Evolutionary conservation across 2,113 vertebrate genomes (phyloP), one percentile per base, ranked within the genome.

Genomic region (Tenebrosternarchus preto): DNA sequence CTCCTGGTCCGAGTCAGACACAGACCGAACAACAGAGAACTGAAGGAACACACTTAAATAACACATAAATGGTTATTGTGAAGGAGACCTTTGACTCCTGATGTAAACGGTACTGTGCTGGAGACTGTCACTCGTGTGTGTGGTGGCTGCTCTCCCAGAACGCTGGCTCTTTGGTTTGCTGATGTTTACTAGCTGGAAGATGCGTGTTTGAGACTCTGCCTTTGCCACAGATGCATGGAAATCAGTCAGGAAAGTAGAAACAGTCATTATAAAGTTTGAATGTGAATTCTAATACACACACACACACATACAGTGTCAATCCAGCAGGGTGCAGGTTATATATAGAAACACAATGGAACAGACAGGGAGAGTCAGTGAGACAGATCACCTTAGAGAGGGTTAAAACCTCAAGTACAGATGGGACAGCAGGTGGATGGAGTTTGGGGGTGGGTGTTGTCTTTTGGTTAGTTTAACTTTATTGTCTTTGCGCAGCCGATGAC

Each of bases 401-500:
- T 68, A 68, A 68, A 36, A 39, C 39, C 6, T 9, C 20, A 20
- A 39, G n/a, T n/a, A n/a, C n/a, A n/a, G n/a, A 36, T 17, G 33
- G 29, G 31, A 31, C 33, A 19, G 64, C 64, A 68, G 64, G 19
- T 20, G n/a, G 33, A 31, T 68, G 64, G 16, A 16, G 7, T 66
- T 33, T 31, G 63, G 64, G n/a, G 64, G 64, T 68, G 33, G 5
- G 31, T 39, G 19, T 19, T 39, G 9, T n/a, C 20, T 68, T 31
- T 33, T 39, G 3, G 39, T 68, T 68, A 22, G 64, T 39, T 39
- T 39, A 33, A 67, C 64, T 39, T 67, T 67, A 67, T 36, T 67
- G 64, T 67, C 31, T 67, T 67, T n/a, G 64, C 20, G 5, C 64
- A 67, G 64, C 64, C 39, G 64, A 39, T 31, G 64, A 68, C n/a